Evolutionary conservation across 2,888 invertebrate genomes (phyloP).

Genomic region (Laspeyria flexula): DNA sequence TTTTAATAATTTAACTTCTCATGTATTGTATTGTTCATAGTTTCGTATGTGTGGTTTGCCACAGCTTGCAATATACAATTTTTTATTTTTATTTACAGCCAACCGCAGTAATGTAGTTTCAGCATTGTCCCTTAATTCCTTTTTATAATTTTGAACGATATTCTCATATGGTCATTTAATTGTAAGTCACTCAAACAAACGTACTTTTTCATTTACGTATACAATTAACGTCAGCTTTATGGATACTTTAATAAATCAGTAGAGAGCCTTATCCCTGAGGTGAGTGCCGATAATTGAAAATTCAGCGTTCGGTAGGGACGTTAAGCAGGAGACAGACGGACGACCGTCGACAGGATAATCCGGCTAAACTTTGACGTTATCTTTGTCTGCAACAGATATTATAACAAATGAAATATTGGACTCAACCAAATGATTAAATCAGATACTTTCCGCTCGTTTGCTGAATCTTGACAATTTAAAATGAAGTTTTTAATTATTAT

Average conservation of each 20-base stretch:
- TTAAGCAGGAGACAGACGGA: conserved; percentile 51
- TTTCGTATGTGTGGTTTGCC: neutral
- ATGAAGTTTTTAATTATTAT: neutral
- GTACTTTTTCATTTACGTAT: too few species aligned
- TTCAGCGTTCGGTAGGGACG: conserved; percentile 50
- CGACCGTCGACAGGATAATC: conserved; percentile 51
- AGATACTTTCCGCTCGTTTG: neutral
- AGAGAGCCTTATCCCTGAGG: conserved; percentile 50
- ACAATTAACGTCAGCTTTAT: conserved; percentile 25
- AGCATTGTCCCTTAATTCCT: too few species aligned
- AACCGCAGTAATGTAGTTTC: too few species aligned
- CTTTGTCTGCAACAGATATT: conserved; percentile 53
- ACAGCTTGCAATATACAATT: too few species aligned
- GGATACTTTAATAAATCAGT: conserved; percentile 51
- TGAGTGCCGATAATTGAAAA: conserved; percentile 66
- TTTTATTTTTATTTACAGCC: too few species aligned
- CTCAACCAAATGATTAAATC: conserved; percentile 41
- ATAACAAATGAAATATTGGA: conserved; percentile 53
- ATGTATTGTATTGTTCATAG: too few species aligned
- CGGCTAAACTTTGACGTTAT: conserved; percentile 58
- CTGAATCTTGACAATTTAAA: neutral
- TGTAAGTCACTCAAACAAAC: too few species aligned
- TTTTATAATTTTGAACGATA: too few species aligned
- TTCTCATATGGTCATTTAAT: too few species aligned
- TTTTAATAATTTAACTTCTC: too few species aligned